These are phyloP conservation scores for Agrochola circellaris DNA, from an alignment of 2,888 invertebrate species.

Conservation along the genomic window DNA sequence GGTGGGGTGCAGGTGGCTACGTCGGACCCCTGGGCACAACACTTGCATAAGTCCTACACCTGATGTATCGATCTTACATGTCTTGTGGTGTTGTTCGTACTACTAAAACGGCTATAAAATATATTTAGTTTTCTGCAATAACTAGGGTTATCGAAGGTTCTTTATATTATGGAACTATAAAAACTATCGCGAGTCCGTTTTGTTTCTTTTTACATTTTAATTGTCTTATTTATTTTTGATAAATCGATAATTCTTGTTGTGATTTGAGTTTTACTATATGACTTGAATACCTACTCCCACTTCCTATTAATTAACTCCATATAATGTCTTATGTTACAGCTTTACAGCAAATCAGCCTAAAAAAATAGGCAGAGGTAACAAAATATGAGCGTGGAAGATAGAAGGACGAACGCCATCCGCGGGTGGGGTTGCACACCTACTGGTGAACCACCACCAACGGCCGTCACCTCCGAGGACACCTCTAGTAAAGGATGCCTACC, in stretches of 20 bases:
- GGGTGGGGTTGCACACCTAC: slow-evolving; percentile 88
- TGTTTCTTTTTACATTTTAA: not conserved
- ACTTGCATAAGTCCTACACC: slow-evolving; percentile 73
- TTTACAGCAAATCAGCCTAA: slow-evolving; percentile 51
- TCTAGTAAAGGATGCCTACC: slow-evolving; percentile 76
- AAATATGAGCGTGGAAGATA: slow-evolving; percentile 78
- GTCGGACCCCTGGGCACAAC: slow-evolving; percentile 68
- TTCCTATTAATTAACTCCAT: not conserved
- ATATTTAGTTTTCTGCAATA: slow-evolving; percentile 35
- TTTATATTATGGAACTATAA: not conserved
- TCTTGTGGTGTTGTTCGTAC: slow-evolving; percentile 60
- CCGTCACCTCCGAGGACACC: slow-evolving; percentile 66
- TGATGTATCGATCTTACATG: slow-evolving; percentile 80
- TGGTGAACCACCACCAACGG: slow-evolving; percentile 78
- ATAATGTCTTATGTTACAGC: slow-evolving; percentile 74
- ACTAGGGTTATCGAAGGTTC: not conserved
- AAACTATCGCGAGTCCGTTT: not conserved
- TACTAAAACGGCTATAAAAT: slow-evolving; percentile 24
- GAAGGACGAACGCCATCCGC: slow-evolving; percentile 75
- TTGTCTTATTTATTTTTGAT: not conserved
- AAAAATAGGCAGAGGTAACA: slow-evolving; percentile 14
- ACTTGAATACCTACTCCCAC: not conserved
- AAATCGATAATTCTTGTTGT: too few species aligned
- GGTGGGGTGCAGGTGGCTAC: slow-evolving; percentile 67
- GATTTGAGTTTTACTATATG: not conserved